A percentile compares a stretch with the other conserved stretches of the same genome.
phyloP scores from a whole-genome alignment of 35 echinoderm and acorn worm genomes.

The Holothuria glaberrima region DNA sequence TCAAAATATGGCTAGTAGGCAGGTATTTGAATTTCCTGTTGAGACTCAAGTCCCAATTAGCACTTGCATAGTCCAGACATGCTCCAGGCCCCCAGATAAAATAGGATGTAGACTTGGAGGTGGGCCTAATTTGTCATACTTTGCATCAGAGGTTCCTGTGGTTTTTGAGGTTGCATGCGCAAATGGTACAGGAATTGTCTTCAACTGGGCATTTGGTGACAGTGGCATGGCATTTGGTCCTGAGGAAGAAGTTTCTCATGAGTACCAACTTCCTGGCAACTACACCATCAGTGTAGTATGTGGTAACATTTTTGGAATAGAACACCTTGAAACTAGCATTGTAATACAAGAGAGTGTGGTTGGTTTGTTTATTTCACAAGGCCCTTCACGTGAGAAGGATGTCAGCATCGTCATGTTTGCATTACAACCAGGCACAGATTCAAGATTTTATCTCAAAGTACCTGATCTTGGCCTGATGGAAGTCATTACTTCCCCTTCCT shows the following conservation, averaged over 20 bases:
- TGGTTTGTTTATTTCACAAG: conserved; percentile 75
- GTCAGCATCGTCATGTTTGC: conserved; percentile 79
- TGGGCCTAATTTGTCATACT: conserved; percentile 57
- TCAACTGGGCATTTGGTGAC: conserved; percentile 74
- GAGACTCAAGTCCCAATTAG: conserved; percentile 72
- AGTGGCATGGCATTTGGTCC: background rate
- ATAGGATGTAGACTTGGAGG: background rate
- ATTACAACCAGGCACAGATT: conserved; percentile 58
- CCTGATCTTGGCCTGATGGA: background rate
- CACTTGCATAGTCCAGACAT: background rate
- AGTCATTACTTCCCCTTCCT: background rate
- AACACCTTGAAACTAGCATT: conserved; percentile 9
- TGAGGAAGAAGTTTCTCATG: conserved; percentile 35
- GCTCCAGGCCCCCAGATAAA: background rate
- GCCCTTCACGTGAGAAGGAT: conserved; percentile 29
- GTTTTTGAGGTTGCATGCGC: conserved; percentile 28
- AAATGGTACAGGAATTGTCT: conserved; percentile 67
- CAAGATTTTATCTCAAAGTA: conserved; percentile 42
- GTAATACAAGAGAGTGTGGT: conserved; percentile 71
- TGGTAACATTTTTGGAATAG: conserved; percentile 62
- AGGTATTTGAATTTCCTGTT: conserved; percentile 56
- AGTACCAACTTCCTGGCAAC: conserved; percentile 44
- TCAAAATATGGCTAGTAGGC: conserved; percentile 66
- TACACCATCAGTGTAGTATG: conserved; percentile 34
- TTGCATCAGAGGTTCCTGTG: conserved; percentile 67